Base-by-base conservation (phyloP, 2,797 vertebrate species). In the Sebastes diaconus region DNA sequence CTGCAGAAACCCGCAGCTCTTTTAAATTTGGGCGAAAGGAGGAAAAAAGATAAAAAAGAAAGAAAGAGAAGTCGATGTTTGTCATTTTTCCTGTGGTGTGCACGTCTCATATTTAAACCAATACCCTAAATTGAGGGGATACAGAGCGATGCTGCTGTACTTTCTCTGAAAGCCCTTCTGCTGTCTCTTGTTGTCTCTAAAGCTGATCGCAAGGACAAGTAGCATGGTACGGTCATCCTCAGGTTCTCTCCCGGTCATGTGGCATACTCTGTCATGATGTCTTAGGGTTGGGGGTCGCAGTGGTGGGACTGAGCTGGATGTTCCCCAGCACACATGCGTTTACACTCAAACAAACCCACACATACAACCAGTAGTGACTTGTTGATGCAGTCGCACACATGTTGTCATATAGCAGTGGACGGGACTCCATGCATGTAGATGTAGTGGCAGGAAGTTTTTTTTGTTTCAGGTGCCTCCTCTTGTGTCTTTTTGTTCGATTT, bases 151-250 rank as follows among this genome's bases (percentile, higher is more conserved):
- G 93, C 93, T 93, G 97, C 97, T 97, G 95, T 97, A 93, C 96
- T 97, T 96, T 97, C 95, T 98, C 97, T 99, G 96, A 99, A 98
- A 98, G 97, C 97, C 96, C 98, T 96, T 99, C 97, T 99, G 98
- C 99, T 99, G 97, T 99, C 97, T 99, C 97, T 99, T 97, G 97
- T 99, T 99, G 98, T 99, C 97, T 99, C 97, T 98, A 97, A 99
- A 99, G 99, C 99, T 98, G 97, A 98, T 97, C 98, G 94, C 97
- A 97, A 98, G 99, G 99, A 99, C 97, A 98, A 98, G 97, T 99
- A 99, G 98, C 97, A 99, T 99, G 99, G 99, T 99, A 99, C 95
- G 99, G 96, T 97, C 96, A 90, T 87, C 86, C 93, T 92, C 93
- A 86, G 94, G 94, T 93, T 94, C 91, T 93, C 90, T 92, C 90